These are phyloP conservation scores for Taxidea taxus DNA, from an alignment of 2,113 vertebrate genomes.

Conservation along the genomic window DNA sequence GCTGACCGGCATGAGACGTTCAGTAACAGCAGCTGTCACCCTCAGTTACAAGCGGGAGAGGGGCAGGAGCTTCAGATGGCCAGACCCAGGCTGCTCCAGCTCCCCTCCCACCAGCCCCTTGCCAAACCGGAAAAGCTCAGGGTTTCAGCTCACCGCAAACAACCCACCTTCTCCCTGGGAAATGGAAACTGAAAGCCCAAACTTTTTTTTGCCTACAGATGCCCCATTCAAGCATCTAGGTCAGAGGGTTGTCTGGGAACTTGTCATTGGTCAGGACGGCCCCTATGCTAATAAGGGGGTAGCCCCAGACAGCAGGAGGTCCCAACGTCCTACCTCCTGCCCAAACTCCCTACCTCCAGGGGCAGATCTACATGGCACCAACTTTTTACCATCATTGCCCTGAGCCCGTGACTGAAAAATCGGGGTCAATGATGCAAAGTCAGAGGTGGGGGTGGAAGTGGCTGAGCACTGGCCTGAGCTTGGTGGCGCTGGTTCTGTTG, in stretches of 20 bases:
- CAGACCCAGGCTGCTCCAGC: background rate
- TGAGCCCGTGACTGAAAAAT: fast-evolving
- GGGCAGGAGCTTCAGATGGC: no score
- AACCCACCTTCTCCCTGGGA: background rate
- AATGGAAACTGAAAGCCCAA: background rate
- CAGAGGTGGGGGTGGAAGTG: fast-evolving
- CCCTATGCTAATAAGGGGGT: background rate
- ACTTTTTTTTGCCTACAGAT: fast-evolving
- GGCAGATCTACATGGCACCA: background rate
- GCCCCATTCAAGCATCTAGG: fast-evolving
- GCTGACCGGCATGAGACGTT: background rate
- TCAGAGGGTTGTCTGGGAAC: fast-evolving
- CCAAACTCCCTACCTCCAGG: fast-evolving
- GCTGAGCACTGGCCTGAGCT: fast-evolving
- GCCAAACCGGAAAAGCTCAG: background rate
- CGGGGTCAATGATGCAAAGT: fast-evolving
- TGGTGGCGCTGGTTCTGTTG: fast-evolving
- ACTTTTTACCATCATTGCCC: fast-evolving
- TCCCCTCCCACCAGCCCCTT: background rate
- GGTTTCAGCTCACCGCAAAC: background rate
- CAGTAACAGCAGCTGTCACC: background rate
- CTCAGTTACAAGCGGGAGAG: background rate
- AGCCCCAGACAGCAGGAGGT: fast-evolving
- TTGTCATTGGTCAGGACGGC: background rate
- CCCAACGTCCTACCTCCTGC: background rate